Conservation (phyloP, 2,888 invertebrate species). For the Noctua pronuba region DNA sequence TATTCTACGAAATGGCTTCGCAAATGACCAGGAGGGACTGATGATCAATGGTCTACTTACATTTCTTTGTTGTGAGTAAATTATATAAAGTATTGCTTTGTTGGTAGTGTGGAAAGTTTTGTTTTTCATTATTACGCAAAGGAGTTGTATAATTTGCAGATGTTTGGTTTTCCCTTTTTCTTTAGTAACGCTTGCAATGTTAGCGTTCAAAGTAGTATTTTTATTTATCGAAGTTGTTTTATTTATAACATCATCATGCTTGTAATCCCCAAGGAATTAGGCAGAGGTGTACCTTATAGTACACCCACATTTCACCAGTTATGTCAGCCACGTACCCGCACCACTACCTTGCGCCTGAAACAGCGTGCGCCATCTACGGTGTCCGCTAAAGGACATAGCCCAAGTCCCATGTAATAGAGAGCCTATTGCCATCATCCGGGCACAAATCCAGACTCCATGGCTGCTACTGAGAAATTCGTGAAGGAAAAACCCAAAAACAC, state of each 20-base stretch:
- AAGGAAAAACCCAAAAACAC: not conserved
- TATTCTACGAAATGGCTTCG: constrained; percentile 41
- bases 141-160: not conserved
- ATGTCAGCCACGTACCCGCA: too few relatives aligned
- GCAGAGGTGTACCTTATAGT: not conserved
- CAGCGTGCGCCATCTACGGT: too few relatives aligned
- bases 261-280: not conserved
- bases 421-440: not conserved
- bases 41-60: constrained; percentile 36
- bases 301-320: not conserved
- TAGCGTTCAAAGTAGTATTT: not conserved
- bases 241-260: not conserved
- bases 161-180: not conserved
- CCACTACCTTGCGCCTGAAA: too few relatives aligned
- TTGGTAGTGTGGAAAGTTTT: constrained; percentile 8
- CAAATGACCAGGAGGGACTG: constrained; percentile 41
- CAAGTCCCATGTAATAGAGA: not conserved
- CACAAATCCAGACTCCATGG: not conserved
- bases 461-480: not conserved
- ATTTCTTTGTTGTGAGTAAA: constrained; percentile 39
- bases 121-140: not conserved
- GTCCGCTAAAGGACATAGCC: too few relatives aligned
- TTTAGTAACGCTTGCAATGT: not conserved
- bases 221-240: not conserved
- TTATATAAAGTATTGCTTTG: not conserved